These are phyloP conservation scores for Cebus imitator DNA, from an alignment of 2,113 vertebrate species.

Conservation along the genomic window DNA sequence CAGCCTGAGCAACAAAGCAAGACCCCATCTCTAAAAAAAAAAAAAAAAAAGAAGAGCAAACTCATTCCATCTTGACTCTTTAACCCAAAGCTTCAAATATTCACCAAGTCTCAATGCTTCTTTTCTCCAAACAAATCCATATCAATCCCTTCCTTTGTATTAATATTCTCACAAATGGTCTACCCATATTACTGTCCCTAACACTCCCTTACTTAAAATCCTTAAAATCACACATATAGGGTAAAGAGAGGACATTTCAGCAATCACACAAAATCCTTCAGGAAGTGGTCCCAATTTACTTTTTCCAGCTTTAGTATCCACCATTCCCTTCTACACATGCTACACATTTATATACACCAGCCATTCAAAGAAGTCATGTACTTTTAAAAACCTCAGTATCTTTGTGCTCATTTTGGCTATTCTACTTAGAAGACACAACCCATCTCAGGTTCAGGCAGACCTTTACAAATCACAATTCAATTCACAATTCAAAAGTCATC, in stretches of 20 bases:
- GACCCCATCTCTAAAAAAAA: too few relatives aligned
- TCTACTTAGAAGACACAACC: background rate
- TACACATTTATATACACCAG: background rate
- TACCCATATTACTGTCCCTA: background rate
- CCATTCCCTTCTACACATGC: background rate
- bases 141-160: background rate
- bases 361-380: background rate
- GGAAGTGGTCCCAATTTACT: background rate
- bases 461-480: background rate
- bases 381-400: background rate
- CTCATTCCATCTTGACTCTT: background rate
- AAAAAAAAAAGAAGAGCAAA: background rate
- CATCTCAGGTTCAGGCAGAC: background rate
- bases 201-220: background rate
- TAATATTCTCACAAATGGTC: background rate
- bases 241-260: background rate
- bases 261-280: background rate
- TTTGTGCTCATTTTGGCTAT: background rate
- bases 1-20: too few relatives aligned
- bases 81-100: background rate
- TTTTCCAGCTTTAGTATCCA: background rate
- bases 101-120: background rate
- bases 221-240: background rate
- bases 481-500: background rate
- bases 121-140: constrained; percentile 4